Evolutionary conservation across 2,888 invertebrate species (phyloP).

Genomic region (Aporophyla nigra): DNA sequence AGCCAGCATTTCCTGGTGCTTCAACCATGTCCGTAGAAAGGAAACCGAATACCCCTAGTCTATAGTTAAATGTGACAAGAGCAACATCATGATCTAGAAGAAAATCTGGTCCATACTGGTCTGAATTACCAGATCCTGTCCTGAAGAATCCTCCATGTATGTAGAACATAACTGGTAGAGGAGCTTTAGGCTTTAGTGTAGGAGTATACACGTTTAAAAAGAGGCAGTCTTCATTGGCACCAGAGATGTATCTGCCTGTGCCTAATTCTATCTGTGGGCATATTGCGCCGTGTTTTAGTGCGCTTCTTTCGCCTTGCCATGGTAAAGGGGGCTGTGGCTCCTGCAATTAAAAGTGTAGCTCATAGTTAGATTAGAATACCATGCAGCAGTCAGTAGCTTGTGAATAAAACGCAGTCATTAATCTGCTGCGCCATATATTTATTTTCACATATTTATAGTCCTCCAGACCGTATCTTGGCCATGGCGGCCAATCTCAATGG

Average conservation of each 20-base stretch:
- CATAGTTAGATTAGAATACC: neutral
- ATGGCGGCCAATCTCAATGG: too few species aligned
- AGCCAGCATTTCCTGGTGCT: conserved; percentile 90
- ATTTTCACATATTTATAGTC: too few species aligned
- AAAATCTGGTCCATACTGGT: conserved; percentile 60
- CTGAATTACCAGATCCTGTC: conserved; percentile 40
- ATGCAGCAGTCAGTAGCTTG: neutral
- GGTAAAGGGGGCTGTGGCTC: conserved; percentile 62
- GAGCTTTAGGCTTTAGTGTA: conserved; percentile 2
- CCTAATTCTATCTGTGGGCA: conserved; percentile 50
- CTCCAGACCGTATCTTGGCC: too few species aligned
- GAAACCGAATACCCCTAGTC: conserved; percentile 87
- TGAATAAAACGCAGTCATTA: neutral
- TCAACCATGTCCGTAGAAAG: conserved; percentile 84
- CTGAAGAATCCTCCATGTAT: conserved; percentile 38
- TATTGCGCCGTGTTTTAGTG: conserved; percentile 52
- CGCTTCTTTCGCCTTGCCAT: conserved; percentile 58
- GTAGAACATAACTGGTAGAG: conserved; percentile 52
- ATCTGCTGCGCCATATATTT: neutral
- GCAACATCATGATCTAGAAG: conserved; percentile 51
- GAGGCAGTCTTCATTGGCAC: conserved; percentile 50
- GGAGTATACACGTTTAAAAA: conserved; percentile 56
- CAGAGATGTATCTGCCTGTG: neutral
- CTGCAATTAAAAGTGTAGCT: conserved; percentile 38
- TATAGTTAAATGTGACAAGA: conserved; percentile 85